Evolutionary conservation across 2,113 vertebrate species (phyloP).

Genomic region (Gopherus evgoodei): DNA sequence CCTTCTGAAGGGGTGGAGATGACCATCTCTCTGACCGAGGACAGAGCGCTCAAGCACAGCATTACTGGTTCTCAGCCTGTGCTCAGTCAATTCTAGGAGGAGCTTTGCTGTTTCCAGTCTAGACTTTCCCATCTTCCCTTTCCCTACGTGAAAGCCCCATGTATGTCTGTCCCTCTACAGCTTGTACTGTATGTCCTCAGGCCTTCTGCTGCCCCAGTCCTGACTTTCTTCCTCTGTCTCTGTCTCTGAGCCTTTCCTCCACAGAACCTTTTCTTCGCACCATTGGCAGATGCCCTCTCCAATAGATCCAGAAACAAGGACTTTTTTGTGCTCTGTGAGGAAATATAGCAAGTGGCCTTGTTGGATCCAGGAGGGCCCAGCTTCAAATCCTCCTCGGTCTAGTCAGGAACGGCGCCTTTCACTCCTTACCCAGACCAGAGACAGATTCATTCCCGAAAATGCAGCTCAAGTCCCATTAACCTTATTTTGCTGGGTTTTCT

Average conservation of each 20-base stretch:
- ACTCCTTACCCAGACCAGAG: neutral
- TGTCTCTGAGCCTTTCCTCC: neutral
- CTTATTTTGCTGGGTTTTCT: neutral
- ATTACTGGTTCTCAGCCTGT: neutral
- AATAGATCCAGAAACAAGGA: no score
- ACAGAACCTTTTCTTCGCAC: neutral
- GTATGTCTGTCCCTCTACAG: neutral
- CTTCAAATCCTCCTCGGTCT: neutral
- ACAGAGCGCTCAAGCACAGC: neutral
- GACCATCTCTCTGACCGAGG: no score
- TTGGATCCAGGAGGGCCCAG: neutral
- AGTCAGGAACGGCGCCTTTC: rapidly evolving
- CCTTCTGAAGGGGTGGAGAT: no score
- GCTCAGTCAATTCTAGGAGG: neutral
- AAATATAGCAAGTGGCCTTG: neutral
- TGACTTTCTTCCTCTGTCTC: neutral
- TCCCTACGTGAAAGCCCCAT: neutral
- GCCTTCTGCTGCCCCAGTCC: neutral
- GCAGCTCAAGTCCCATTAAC: neutral
- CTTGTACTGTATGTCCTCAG: neutral
- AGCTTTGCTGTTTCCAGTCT: neutral
- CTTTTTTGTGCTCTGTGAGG: neutral
- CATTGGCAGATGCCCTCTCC: neutral
- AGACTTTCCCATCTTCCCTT: neutral
- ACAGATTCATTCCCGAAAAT: neutral